Evolutionary conservation across 2,113 vertebrate species (phyloP).

Genomic region (Orycteropus afer): DNA sequence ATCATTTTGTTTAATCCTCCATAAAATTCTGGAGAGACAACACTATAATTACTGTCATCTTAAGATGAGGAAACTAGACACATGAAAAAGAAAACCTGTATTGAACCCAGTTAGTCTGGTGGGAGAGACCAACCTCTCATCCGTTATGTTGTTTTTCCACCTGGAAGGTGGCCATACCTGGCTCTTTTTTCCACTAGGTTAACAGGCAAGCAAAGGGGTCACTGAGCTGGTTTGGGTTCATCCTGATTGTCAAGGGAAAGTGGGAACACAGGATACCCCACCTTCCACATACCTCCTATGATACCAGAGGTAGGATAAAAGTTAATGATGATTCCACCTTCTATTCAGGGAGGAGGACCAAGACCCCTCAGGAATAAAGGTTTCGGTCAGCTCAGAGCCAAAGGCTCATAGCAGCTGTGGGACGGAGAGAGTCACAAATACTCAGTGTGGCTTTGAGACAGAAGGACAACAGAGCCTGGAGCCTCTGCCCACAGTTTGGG

Average conservation of each 20-base stretch:
- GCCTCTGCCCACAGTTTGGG: neutral
- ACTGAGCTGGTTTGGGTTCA: neutral
- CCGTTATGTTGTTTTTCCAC: neutral
- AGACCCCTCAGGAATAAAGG: neutral
- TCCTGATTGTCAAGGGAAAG: neutral
- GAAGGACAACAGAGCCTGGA: neutral
- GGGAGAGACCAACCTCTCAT: neutral
- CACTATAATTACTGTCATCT: neutral
- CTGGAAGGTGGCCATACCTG: neutral
- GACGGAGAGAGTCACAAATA: neutral
- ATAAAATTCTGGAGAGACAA: neutral
- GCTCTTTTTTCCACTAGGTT: neutral
- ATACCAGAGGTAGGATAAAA: neutral
- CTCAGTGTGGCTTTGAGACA: neutral
- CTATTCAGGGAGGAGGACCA: neutral
- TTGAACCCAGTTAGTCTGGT: neutral
- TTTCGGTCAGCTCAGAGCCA: neutral
- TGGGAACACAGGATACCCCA: neutral
- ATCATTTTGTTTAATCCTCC: slow-evolving; percentile 3
- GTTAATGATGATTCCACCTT: neutral
- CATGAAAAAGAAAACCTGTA: neutral
- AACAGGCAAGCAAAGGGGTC: neutral
- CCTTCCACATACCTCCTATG: neutral
- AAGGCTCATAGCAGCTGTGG: neutral
- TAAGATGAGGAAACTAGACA: neutral